These are phyloP conservation scores for Andrena cerasifolii DNA, from an alignment of 1,140 invertebrate species.

Conservation along the genomic window DNA sequence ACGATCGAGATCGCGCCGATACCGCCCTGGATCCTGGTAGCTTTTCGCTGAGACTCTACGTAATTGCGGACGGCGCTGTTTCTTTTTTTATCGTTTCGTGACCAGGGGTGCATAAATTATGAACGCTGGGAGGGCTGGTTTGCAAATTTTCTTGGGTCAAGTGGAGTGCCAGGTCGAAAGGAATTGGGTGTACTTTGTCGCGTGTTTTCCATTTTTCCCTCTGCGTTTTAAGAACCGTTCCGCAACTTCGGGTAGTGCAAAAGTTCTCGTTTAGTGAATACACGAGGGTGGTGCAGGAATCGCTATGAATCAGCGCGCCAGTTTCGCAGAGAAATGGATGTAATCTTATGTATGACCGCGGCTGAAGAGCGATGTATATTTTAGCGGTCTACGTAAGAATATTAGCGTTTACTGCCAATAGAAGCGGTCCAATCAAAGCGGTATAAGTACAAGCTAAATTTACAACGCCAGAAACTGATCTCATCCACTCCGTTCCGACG, in stretches of 20 bases:
- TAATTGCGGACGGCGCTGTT: background rate
- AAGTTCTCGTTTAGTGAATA: too few species aligned
- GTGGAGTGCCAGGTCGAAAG: too few species aligned
- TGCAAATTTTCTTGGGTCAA: background rate
- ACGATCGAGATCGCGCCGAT: background rate
- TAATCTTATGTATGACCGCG: background rate
- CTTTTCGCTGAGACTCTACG: background rate
- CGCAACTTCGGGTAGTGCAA: too few species aligned
- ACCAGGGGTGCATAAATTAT: constrained; percentile 37
- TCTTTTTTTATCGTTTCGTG: background rate
- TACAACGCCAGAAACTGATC: constrained; percentile 27
- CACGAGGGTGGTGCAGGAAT: too few species aligned
- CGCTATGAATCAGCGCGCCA: background rate
- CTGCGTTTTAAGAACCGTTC: too few species aligned
- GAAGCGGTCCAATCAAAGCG: constrained; percentile 9
- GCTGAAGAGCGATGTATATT: background rate
- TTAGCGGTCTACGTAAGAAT: constrained; percentile 9
- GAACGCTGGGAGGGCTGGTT: background rate
- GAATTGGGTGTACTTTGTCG: too few species aligned
- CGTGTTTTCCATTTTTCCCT: too few species aligned
- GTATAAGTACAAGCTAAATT: constrained; percentile 17
- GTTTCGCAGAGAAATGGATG: background rate
- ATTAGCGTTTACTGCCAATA: constrained; percentile 20
- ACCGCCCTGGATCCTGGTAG: background rate
- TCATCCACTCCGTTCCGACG: background rate